These are phyloP conservation scores for Julus scanicus DNA, from an alignment of 2,888 invertebrate species.

Conservation along the genomic window DNA sequence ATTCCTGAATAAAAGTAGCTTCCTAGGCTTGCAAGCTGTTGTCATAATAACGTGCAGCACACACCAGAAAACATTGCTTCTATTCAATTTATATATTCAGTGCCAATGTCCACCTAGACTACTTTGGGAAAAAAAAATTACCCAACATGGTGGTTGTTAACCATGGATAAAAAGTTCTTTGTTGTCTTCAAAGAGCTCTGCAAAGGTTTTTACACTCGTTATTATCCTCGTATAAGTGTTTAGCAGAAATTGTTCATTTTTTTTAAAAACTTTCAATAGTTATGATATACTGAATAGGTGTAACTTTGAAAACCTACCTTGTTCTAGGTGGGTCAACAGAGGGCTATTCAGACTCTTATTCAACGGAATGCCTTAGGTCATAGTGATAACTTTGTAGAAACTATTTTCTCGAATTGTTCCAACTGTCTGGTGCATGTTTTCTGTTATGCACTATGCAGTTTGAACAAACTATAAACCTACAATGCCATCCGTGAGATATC, in stretches of 20 bases:
- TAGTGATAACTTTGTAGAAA: not conserved
- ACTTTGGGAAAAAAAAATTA: too few species aligned
- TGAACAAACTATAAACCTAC: not conserved
- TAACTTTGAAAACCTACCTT: too few species aligned
- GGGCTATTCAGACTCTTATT: not conserved
- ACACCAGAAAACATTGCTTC: not conserved
- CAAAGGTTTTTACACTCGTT: not conserved
- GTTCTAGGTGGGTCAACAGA: not conserved
- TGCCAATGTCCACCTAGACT: too few species aligned
- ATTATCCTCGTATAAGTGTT: not conserved
- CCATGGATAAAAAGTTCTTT: too few species aligned
- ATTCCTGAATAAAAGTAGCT: not conserved
- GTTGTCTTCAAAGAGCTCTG: not conserved
- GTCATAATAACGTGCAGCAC: too few species aligned
- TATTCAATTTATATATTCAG: not conserved
- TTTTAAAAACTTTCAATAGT: not conserved
- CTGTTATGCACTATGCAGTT: not conserved
- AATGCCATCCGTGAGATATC: not conserved
- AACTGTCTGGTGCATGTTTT: not conserved
- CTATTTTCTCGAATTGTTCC: not conserved
- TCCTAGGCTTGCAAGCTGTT: not conserved
- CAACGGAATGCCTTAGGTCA: not conserved
- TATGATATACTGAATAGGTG: too few species aligned
- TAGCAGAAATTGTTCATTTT: not conserved
- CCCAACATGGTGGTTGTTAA: too few species aligned